Evolutionary conservation across 2,113 vertebrate genomes (phyloP), one percentile per base, ranked within the genome.

Genomic region (Hiodon tergisus): DNA sequence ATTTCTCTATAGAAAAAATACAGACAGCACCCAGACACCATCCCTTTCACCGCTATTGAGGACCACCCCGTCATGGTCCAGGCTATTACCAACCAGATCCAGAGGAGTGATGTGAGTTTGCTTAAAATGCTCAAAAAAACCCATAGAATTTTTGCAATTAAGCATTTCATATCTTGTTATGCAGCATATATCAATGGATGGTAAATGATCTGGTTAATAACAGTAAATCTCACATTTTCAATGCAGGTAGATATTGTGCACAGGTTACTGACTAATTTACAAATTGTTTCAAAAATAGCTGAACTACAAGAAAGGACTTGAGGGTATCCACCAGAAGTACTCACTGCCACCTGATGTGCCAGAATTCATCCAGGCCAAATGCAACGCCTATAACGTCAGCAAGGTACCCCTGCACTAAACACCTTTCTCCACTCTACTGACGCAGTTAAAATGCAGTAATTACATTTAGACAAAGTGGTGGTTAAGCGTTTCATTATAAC

Each of bases 351-450:
- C 90, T 6, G 95, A 99, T 78, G 67, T 93, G 2, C 97, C 97
- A 0, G 92, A 94, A 81, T 90, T 98, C 57, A 83, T 96, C 5
- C 97, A 98, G 83, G 96, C 97, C 78, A 95, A 83, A 87, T 94
- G 95, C 50, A 99, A 99, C 10, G 93, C 97, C 76, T 98, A 96
- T 87, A 98, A 99, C 67, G 82, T 95, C 77, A 99, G 97, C 80
- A 83, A 98, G 77, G 97, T 98, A 84, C 73, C 90, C 81, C 4
- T 10, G 48, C 52, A 46, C 5, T 10, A 17, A 48, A 48, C 46
- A 17, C 31, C 11, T 66, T 7, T 11, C 8, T 66, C 8, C 31
- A 9, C 46, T 47, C 6, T 6, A 7, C 3, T 16, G 14, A 47
- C 31, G 31, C 31, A 31, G 31, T 31, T 31, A 31, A 31, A 31